Base-by-base conservation (phyloP, 2,113 vertebrate species). In the Lontra canadensis region DNA sequence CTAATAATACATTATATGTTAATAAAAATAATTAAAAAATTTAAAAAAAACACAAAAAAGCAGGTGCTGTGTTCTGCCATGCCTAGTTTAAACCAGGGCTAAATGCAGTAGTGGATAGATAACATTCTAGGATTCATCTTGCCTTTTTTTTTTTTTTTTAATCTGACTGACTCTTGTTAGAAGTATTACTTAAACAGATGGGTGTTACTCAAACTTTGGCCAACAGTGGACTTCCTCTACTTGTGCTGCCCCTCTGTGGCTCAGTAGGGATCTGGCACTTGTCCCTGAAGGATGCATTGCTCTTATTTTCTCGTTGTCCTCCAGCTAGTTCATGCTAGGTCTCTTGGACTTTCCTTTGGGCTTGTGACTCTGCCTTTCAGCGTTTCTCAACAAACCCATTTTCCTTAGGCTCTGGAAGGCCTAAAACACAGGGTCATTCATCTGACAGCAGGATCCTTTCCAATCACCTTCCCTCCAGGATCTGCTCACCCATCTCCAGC, bases 351-450 rank as follows among this genome's bases (percentile, higher is more conserved):
- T 95, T 97, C 36, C 90, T 44, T 90, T 84, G 42, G 63, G 31
- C 59, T 88, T 73, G 25, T 82, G 59, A 47, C 57, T 81, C 71
- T 88, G 39, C 90, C 85, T 89, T 95, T 78, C 59, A 94, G 79
- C 49, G 25, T 84, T 92, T 55, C 79, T 96, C 86, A 79, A 57
- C n/a, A 61, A 78, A 55, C 47, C 29, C 31, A 34, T 88, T 88
- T 95, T 74, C 31, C 21, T 79, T 63, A 47, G 49, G 49, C 31
- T 84, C 82, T 94, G 78, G 55, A 73, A 92, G 39, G 31, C 42
- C 71, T 89, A 69, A 57, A 73, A 95, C 87, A 91, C 55, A 88
- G 52, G 63, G 39, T 88, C 80, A 78, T 94, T 95, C 93, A 88
- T 97, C n/a, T 7, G 13, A 23, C 74, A 49, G 76, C 69, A 57